These are phyloP conservation scores for Acanthoscelides obtectus DNA, from an alignment of 2,888 invertebrate genomes.

Conservation along the genomic window DNA sequence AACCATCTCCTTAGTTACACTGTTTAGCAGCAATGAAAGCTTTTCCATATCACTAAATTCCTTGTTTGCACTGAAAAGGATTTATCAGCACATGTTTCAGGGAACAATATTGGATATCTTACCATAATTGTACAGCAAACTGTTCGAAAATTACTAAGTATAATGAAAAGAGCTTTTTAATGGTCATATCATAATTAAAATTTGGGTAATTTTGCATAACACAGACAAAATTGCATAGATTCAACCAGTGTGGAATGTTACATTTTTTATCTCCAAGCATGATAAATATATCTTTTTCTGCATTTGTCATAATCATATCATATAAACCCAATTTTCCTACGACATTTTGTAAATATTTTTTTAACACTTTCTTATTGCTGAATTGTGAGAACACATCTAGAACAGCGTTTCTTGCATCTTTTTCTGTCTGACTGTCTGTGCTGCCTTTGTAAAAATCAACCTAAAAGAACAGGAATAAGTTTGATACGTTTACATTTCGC, in stretches of 20 bases:
- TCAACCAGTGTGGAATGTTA: slow-evolving; percentile 24
- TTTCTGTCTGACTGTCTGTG: slow-evolving; percentile 44
- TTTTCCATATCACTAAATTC: slow-evolving; percentile 19
- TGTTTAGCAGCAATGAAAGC: slow-evolving; percentile 23
- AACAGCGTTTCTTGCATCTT: slow-evolving; percentile 35
- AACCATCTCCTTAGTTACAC: slow-evolving; percentile 27
- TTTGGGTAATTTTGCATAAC: slow-evolving; percentile 23
- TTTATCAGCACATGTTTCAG: not conserved
- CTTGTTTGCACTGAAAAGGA: slow-evolving; percentile 13
- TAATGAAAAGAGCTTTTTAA: slow-evolving; percentile 28
- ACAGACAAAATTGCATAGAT: slow-evolving; percentile 29
- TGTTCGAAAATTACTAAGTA: slow-evolving; percentile 28
- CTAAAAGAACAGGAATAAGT: slow-evolving; percentile 13
- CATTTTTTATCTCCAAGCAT: slow-evolving; percentile 23
- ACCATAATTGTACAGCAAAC: slow-evolving; percentile 27
- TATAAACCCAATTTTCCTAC: slow-evolving; percentile 21
- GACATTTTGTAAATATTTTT: slow-evolving; percentile 29
- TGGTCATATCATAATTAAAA: slow-evolving; percentile 24
- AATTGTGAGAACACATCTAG: slow-evolving; percentile 28
- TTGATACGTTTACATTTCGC: not conserved
- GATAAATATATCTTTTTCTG: slow-evolving; percentile 18
- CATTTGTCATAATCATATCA: slow-evolving; percentile 20
- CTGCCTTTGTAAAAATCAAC: slow-evolving; percentile 15
- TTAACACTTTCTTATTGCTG: slow-evolving; percentile 26
- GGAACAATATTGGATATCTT: slow-evolving; percentile 13